These are phyloP conservation scores for Hyla sarda DNA, from an alignment of 2,113 vertebrate genomes.

Conservation along the genomic window DNA sequence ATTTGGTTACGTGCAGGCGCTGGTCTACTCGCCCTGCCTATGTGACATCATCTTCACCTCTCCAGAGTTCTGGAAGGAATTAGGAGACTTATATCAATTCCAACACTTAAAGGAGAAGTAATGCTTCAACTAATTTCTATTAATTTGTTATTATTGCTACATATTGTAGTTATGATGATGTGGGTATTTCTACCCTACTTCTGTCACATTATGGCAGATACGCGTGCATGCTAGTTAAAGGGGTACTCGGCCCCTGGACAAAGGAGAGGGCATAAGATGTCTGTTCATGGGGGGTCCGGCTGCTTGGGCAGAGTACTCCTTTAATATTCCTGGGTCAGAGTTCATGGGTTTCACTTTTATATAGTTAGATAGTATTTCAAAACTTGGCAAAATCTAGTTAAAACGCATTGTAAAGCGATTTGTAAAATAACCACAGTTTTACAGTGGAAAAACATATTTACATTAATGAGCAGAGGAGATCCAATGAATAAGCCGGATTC, in stretches of 20 bases:
- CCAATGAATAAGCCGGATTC: neutral
- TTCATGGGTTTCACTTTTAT: neutral
- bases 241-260: no score
- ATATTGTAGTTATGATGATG: neutral
- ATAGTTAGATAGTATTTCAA: neutral
- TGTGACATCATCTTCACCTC: conserved; percentile 31
- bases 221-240: neutral
- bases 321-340: neutral
- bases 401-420: neutral
- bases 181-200: neutral
- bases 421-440: neutral
- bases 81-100: neutral
- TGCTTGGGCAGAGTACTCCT: no score
- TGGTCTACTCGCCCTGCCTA: conserved; percentile 4
- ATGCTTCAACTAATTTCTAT: neutral
- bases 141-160: neutral
- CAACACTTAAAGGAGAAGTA: neutral
- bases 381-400: neutral
- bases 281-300: no score
- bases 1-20: conserved; percentile 9
- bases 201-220: neutral
- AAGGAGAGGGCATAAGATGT: no score
- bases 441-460: conserved; percentile 2
- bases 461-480: neutral
- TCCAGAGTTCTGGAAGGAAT: conserved; percentile 16